These are phyloP conservation scores for Hydrolagus colliei DNA, from an alignment of 2,797 vertebrate species.

Conservation along the genomic window DNA sequence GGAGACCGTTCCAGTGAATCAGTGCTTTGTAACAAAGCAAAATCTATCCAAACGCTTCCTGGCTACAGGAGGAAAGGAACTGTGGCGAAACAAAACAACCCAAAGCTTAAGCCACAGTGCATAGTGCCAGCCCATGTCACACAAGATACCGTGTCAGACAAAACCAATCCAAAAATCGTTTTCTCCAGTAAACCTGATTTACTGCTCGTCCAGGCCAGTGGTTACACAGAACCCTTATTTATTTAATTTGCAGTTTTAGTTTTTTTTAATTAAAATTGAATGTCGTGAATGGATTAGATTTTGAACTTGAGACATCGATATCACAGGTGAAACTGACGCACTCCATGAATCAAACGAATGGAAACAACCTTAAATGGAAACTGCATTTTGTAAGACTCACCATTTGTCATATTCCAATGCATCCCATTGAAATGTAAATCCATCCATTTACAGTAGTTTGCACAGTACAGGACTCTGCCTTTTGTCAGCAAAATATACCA, in stretches of 20 bases:
- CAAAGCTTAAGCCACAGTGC: neutral
- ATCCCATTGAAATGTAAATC: neutral
- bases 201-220: neutral
- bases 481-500: slow-evolving; percentile 23
- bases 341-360: neutral
- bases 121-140: neutral
- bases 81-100: neutral
- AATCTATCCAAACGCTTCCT: neutral
- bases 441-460: neutral
- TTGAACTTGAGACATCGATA: neutral
- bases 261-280: neutral
- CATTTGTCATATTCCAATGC: neutral
- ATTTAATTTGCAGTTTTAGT: neutral
- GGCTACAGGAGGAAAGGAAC: no score
- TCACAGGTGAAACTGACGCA: neutral
- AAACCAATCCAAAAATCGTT: neutral
- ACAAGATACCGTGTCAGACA: neutral
- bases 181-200: neutral
- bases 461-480: neutral
- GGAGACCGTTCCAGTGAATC: neutral
- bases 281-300: no score
- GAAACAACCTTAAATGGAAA: neutral
- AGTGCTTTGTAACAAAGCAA: neutral
- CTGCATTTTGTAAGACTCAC: slow-evolving; percentile 2
- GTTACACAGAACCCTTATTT: no score